A percentile compares a stretch with the other conserved stretches of the same genome.
Evolutionary conservation across 2,888 invertebrate genomes (phyloP).

Genomic region (Troides oblongomaculatus): DNA sequence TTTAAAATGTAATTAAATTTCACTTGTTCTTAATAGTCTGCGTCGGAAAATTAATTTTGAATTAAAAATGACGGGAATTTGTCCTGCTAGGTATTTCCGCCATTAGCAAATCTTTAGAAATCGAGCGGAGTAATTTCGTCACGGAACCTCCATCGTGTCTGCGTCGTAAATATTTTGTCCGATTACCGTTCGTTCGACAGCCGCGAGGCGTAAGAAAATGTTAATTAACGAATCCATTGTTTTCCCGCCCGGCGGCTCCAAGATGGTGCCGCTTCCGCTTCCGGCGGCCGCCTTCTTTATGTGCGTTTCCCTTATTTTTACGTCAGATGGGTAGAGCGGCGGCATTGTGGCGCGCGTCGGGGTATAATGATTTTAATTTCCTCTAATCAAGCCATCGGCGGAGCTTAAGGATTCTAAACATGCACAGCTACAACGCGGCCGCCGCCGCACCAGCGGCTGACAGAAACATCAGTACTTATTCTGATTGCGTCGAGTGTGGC

Average conservation of each 20-base stretch:
- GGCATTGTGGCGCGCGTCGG: constrained; percentile 70
- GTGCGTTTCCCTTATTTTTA: constrained; percentile 78
- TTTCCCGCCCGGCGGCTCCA: constrained; percentile 82
- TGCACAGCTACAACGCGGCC: constrained; percentile 55
- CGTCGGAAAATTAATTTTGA: background rate
- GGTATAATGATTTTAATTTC: constrained; percentile 81
- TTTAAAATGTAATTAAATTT: too few species aligned
- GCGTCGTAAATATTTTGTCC: constrained; percentile 79
- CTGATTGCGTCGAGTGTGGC: constrained; percentile 80
- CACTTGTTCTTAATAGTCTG: background rate
- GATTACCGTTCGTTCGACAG: constrained; percentile 81
- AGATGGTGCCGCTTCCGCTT: constrained; percentile 80
- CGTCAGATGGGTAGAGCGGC: constrained; percentile 62
- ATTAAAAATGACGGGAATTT: too few species aligned
- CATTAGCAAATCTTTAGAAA: constrained; percentile 23
- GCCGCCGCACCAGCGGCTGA: constrained; percentile 57
- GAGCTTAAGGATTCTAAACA: constrained; percentile 80
- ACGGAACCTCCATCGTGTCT: constrained; percentile 71
- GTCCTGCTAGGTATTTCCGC: background rate
- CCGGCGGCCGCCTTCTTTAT: constrained; percentile 77
- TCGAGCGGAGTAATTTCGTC: constrained; percentile 43
- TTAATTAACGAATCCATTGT: constrained; percentile 89
- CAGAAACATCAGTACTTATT: constrained; percentile 80
- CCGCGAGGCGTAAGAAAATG: constrained; percentile 85
- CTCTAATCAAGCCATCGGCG: constrained; percentile 80